These are phyloP conservation scores for Cepphus grylle DNA, from an alignment of 2,113 vertebrate species.

Conservation along the genomic window DNA sequence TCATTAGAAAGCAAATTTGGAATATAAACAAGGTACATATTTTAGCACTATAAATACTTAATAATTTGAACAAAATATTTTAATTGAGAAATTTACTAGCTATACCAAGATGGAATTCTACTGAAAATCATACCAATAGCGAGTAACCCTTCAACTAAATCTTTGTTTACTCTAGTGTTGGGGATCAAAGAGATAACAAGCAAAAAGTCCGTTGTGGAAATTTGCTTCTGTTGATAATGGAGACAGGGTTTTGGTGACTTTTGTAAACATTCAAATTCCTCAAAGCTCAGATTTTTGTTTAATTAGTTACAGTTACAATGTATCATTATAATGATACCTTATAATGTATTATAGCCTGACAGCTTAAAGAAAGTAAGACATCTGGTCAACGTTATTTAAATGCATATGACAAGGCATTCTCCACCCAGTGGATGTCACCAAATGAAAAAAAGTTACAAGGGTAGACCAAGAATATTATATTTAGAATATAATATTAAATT, in stretches of 20 bases:
- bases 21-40: background rate
- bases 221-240: background rate
- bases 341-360: background rate
- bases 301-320: background rate
- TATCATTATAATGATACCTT: background rate
- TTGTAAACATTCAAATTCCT: background rate
- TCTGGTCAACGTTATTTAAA: background rate
- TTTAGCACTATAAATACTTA: background rate
- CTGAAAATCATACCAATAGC: background rate
- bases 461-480: background rate
- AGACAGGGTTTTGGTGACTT: background rate
- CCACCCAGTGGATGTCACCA: background rate
- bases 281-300: background rate
- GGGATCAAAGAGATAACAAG: background rate
- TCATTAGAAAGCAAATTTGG: background rate
- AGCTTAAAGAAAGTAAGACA: background rate
- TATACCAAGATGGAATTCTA: background rate
- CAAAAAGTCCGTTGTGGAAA: background rate
- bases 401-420: background rate
- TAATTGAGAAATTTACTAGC: background rate
- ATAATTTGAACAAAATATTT: background rate
- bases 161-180: background rate
- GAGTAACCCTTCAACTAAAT: background rate
- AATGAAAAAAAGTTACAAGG: background rate
- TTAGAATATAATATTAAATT: background rate